Evolutionary conservation across 2,113 vertebrate species (phyloP), one percentile per base, ranked within the genome.

Genomic region (Rhegmatorhina hoffmannsi): DNA sequence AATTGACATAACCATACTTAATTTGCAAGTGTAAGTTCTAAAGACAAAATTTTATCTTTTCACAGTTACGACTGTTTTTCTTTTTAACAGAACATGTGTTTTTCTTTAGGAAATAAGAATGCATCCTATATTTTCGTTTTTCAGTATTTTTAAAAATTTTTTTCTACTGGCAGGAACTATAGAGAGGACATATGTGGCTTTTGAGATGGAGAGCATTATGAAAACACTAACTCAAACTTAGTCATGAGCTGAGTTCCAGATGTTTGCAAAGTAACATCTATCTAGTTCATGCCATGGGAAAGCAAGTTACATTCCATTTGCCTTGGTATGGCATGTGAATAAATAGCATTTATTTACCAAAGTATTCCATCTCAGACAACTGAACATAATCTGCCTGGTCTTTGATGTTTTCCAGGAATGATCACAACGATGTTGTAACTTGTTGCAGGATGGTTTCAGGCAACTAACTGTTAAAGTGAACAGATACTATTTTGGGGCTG

Each of bases 311-410:
- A 20, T 80, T 91, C 88, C 53, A 40, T 82, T 84, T 74, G 44
- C 67, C 84, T 73, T 87, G 78, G 70, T 31, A 72, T 80, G 73
- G 77, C 29, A n/a, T 87, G 66, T 66, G 58, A 92, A 23, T 90
- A 90, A 88, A 82, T 76, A 94, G 79, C 90, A 74, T 91, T 89
- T 89, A 59, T 97, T 90, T 90, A 60, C 53, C 64, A 21, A 68
- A 81, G 20, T 73, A 7, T 55, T 77, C 44, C 47, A 60, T 95
- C 74, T 85, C 15, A 58, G 64, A 36, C 34, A 75, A 38, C 63
- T 74, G 74, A 66, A 70, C 17, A 19, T 33, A 24, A 13, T 82
- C 78, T 95, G 38, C 33, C 80, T 73, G 50, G 63, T 83, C 19
- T 92, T 82, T 89, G 59, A 33, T 78, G 36, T 62, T 50, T 89